Evolutionary conservation across 1,140 invertebrate species (phyloP).

Genomic region (Cotesia chilonis): DNA sequence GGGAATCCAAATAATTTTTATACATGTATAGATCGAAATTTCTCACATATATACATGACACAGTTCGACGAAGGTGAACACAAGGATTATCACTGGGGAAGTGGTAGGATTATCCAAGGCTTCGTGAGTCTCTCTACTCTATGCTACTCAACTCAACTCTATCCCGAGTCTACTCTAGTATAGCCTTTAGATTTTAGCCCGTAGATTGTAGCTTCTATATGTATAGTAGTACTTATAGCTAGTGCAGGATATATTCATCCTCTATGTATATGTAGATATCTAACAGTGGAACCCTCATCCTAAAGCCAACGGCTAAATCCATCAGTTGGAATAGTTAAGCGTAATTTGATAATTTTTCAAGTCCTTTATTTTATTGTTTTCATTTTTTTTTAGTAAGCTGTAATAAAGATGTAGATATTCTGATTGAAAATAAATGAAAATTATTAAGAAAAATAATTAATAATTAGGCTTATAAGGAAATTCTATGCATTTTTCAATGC

Average conservation of each 20-base stretch:
- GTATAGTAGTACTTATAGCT: too few relatives aligned
- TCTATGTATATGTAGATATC: neutral
- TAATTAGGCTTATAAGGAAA: too few relatives aligned
- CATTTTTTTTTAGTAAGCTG: too few relatives aligned
- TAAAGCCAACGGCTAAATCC: neutral
- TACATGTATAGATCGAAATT: conserved; percentile 19
- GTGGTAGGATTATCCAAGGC: conserved; percentile 62
- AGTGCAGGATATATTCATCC: too few relatives aligned
- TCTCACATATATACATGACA: conserved; percentile 45
- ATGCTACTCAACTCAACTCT: conserved; percentile 3
- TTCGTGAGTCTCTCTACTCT: conserved; percentile 19
- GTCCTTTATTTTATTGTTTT: neutral
- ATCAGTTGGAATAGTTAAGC: neutral
- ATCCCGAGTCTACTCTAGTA: neutral
- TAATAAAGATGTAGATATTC: neutral
- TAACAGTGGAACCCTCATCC: neutral
- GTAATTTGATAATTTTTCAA: neutral
- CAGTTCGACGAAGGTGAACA: conserved; percentile 45
- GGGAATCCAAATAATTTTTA: conserved; percentile 28
- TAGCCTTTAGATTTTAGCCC: too few relatives aligned
- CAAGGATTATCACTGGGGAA: conserved; percentile 61
- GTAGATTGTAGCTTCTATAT: too few relatives aligned
- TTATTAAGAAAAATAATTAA: too few relatives aligned
- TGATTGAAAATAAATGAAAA: too few relatives aligned
- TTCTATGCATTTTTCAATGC: too few relatives aligned